Percentiles rank a stretch among this genome's conserved stretches.
Conservation (phyloP, 2,888 invertebrate species). For the Omphaloscelis lunosa region DNA sequence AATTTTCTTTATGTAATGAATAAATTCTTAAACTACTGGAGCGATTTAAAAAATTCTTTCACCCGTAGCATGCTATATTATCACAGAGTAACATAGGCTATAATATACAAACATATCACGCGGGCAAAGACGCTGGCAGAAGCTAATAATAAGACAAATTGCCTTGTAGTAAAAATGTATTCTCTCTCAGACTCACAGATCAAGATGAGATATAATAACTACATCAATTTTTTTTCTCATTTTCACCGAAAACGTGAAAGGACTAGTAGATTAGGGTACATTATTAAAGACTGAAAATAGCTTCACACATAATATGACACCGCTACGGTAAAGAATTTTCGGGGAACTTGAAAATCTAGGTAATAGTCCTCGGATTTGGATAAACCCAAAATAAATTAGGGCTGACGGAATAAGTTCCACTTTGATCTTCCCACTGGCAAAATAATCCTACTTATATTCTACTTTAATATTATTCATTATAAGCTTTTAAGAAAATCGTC, state of each 20-base stretch:
- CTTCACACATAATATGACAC: not conserved
- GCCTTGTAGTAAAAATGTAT: not conserved
- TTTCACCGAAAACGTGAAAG: constrained; percentile 22
- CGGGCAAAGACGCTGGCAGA: too few species aligned
- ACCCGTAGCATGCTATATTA: too few species aligned
- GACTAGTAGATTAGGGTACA: constrained; percentile 22
- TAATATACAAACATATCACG: too few species aligned
- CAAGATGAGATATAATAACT: not conserved
- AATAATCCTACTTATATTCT: not conserved
- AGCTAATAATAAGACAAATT: not conserved
- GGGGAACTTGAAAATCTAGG: constrained; percentile 25
- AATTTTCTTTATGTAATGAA: too few species aligned
- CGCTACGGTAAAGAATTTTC: constrained; percentile 3
- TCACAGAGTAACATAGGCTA: too few species aligned
- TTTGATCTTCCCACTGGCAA: not conserved
- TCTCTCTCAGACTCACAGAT: constrained; percentile 9
- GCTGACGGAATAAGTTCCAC: not conserved
- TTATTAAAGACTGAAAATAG: constrained; percentile 21
- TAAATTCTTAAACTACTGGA: too few species aligned
- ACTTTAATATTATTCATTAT: too few species aligned
- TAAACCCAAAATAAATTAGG: constrained; percentile 31
- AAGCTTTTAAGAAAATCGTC: too few species aligned
- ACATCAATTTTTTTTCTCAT: constrained; percentile 32
- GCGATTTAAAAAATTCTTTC: too few species aligned
- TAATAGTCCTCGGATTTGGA: constrained; percentile 13